Conservation (phyloP, 2,797 vertebrate species). For the Myotis pilosus region DNA sequence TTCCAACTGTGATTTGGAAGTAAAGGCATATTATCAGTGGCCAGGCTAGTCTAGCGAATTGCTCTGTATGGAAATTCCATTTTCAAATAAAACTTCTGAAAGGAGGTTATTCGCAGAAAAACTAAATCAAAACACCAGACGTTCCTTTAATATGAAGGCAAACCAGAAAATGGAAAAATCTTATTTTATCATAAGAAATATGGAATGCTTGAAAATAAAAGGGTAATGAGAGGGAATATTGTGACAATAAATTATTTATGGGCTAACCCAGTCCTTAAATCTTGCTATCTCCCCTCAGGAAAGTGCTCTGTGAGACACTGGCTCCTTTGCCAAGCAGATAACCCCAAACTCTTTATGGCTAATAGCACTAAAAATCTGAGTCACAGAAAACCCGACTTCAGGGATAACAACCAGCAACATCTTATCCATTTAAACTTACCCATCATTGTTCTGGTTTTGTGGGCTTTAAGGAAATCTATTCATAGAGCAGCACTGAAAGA, state of each 20-base stretch:
- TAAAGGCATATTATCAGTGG: not conserved
- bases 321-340: not conserved
- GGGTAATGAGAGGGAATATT: not conserved
- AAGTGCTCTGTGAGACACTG: not conserved
- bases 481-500: not conserved
- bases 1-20: not conserved
- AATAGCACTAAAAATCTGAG: not conserved
- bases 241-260: not conserved
- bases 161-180: not conserved
- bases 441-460: not conserved
- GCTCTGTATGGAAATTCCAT: not conserved
- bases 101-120: not conserved
- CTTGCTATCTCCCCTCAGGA: not conserved
- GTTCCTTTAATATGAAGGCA: not conserved
- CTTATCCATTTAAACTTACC: not conserved
- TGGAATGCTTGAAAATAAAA: not conserved
- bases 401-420: not conserved
- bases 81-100: constrained; percentile 2
- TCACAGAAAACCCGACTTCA: not conserved
- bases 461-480: not conserved
- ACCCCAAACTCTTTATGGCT: not conserved
- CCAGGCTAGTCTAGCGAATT: not conserved
- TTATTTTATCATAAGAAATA: not conserved
- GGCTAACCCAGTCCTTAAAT: not conserved
- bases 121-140: not conserved